A percentile compares a stretch with the other conserved stretches of the same genome.
These are phyloP conservation scores for Halocynthia roretzi DNA, from an alignment of 23 tunicate genomes.

Conservation along the genomic window DNA sequence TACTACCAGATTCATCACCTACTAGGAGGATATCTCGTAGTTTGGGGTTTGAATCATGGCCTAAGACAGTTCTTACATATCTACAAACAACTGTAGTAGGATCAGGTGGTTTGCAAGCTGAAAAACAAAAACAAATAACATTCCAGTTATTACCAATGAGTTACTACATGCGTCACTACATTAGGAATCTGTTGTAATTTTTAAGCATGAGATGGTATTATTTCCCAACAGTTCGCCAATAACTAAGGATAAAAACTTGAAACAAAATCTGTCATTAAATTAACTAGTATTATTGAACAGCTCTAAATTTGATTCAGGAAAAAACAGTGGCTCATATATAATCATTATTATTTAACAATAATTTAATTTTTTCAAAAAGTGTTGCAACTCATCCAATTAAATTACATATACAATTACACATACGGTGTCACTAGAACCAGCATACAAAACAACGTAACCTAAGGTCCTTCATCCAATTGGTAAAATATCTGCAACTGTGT, in stretches of 20 bases:
- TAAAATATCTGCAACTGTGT: too few species aligned
- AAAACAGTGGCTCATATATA: too few species aligned
- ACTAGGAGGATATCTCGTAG: constrained; percentile 64
- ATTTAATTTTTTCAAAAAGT: too few species aligned
- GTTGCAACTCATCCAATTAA: too few species aligned
- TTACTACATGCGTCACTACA: background rate
- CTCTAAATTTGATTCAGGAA: too few species aligned
- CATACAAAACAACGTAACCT: too few species aligned
- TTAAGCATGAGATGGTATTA: background rate
- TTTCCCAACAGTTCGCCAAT: background rate
- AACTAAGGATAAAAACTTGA: background rate
- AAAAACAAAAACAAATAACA: constrained; percentile 1
- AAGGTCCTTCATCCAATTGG: too few species aligned
- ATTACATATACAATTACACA: too few species aligned
- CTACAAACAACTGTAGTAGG: constrained; percentile 43
- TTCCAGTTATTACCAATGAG: background rate
- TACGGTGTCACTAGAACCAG: too few species aligned
- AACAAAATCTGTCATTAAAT: background rate
- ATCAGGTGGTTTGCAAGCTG: constrained; percentile 15
- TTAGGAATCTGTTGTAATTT: background rate
- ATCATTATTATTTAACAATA: too few species aligned
- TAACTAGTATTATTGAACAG: too few species aligned
- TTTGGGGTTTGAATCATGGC: constrained; percentile 24
- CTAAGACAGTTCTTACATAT: constrained; percentile 48
- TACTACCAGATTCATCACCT: constrained; percentile 91